phyloP scores from a whole-genome alignment of 2,113 vertebrate species.

The Alligator mississippiensis region DNA sequence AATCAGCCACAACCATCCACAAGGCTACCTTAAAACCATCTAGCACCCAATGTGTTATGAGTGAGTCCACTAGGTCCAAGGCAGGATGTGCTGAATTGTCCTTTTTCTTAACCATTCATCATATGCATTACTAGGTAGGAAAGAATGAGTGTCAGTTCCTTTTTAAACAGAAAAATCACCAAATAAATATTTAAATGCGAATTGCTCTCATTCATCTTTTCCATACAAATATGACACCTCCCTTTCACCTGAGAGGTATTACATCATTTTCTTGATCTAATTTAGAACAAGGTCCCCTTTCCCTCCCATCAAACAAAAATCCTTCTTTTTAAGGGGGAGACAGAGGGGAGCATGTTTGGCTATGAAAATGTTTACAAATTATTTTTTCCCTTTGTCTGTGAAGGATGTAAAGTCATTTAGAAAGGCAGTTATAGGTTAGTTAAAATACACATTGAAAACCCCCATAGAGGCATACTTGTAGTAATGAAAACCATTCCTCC shows the following conservation, averaged over 20 bases:
- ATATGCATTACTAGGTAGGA: neutral
- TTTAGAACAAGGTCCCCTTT: neutral
- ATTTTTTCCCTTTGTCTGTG: neutral
- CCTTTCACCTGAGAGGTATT: neutral
- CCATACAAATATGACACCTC: neutral
- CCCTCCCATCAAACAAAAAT: neutral
- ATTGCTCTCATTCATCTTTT: neutral
- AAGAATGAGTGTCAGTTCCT: neutral
- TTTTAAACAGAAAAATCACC: neutral
- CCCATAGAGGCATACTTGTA: constrained; percentile 26
- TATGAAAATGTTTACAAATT: constrained; percentile 13
- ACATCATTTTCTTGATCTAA: neutral
- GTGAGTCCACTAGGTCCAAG: neutral
- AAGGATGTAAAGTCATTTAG: constrained; percentile 9
- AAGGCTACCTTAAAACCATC: neutral
- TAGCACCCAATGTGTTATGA: neutral
- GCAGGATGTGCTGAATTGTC: neutral
- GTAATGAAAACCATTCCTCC: neutral
- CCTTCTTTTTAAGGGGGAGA: too few species aligned
- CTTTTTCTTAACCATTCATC: neutral
- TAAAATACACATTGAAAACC: neutral
- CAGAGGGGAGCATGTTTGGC: neutral
- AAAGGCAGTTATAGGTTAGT: neutral
- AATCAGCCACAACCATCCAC: neutral
- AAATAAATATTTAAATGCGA: accelerated